Percentiles rank a stretch among this genome's conserved stretches.
phyloP scores from a whole-genome alignment of 2,888 invertebrate species.

The Polymixis lichenea region DNA sequence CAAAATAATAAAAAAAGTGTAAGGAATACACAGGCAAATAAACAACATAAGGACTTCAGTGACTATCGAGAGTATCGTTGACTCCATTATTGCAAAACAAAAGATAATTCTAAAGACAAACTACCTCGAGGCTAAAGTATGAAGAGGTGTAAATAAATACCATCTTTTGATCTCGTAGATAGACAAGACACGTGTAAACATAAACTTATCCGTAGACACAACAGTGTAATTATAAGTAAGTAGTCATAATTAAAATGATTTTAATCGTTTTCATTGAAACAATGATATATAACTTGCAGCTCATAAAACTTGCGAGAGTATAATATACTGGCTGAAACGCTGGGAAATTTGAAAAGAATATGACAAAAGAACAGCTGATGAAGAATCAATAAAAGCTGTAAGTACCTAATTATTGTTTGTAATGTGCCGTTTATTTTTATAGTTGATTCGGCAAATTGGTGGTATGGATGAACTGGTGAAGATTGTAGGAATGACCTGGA shows the following conservation, averaged over 20 bases:
- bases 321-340: not conserved
- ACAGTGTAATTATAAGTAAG: slow-evolving; percentile 51
- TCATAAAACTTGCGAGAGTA: slow-evolving; percentile 14
- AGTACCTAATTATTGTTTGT: not conserved
- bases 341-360: not conserved
- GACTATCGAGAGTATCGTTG: not conserved
- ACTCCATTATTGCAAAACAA: slow-evolving; percentile 12
- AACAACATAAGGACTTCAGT: not conserved
- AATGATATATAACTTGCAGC: slow-evolving; percentile 32
- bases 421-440: not conserved
- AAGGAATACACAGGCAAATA: not conserved
- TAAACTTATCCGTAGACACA: slow-evolving; percentile 46
- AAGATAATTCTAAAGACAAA: slow-evolving; percentile 15
- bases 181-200: slow-evolving; percentile 60
- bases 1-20: not conserved
- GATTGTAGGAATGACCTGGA: not conserved
- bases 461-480: not conserved
- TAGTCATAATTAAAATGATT: slow-evolving; percentile 58
- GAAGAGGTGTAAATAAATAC: slow-evolving; percentile 47
- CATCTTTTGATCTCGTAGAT: slow-evolving; percentile 58
- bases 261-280: slow-evolving; percentile 44
- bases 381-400: not conserved
- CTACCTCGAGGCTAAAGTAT: slow-evolving; percentile 22
- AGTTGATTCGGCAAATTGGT: not conserved
- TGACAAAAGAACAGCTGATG: not conserved